Base-by-base conservation (phyloP, 1,140 invertebrate species). In the Centruroides sculpturatus region DNA sequence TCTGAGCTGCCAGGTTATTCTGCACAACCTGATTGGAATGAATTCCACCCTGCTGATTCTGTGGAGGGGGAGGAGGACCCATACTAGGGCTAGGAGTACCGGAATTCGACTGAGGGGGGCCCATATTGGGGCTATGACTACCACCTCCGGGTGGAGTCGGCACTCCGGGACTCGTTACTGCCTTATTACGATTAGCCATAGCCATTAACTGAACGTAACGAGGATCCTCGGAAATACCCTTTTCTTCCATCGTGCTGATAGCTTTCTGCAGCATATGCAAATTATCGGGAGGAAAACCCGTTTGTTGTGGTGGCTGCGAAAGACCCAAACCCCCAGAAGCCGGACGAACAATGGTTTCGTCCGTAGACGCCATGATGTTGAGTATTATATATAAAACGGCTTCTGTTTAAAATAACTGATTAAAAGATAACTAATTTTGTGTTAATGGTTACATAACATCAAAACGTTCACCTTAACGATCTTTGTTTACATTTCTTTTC, bases 201-300 rank as follows among this genome's bases (percentile, higher is more conserved):
- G 87, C 86, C 55, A 93, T 74, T 34, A 94, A 73, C 67, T 92
- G 88, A 1, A 85, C 85, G 73, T 93, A 94, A 55, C 90, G 79
- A 0, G 90, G 89, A 76, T 94, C 91, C 71, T 92, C 87, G 35
- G 59, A 58, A 47, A 63, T 59, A 6, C 62, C 62, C 70, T 92
- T 92, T 70, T 94, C 91, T 76, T 96, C 91, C 89, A 94, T 93
- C 7, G 62, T 56, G 46, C 59, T 63, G 11, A 63, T 63, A 34
- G 62, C 62, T 35, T 63, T 63, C 47, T 63, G 62, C 12, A 63
- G 48, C 62, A 63, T 63, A 53, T 59, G 57, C 4, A 63, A 54
- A 36, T 63, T 63, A 46, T 63, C 62, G 56, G 56, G 62, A 35
- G 62, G 58, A 54, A 59, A 63, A 6, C 53, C 35, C 11, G 54